Base-by-base conservation (phyloP, 2,888 invertebrate genomes). In the Seira ritae region DNA sequence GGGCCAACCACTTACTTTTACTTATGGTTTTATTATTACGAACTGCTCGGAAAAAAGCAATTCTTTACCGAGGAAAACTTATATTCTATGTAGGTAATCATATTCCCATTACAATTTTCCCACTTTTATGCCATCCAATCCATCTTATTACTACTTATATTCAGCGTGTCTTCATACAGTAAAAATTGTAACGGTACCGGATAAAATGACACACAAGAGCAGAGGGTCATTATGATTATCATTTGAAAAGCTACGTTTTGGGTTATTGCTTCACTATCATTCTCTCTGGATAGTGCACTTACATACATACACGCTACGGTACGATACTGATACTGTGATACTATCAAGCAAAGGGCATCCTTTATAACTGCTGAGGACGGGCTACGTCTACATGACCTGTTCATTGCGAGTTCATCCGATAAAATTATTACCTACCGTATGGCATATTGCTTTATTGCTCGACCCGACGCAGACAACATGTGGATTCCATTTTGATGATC, bases 1-100 rank as follows among this genome's bases (percentile, higher is more conserved):
- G 81, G 75, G 81, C 71, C 24, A 76, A 19, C 81, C 76, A 81
- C 76, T 81, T 81, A 81, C 81, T 76, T 71, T 81, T 76, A 76
- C 71, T 71, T 76, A 81, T 69, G 69, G 74, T 17, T 80, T 60
- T 74, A 80, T n/a, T n/a, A n/a, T 74, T 80, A 42, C 62, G 17
- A 60, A 60, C 31, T 22, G 67, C 31, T 67, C 19, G 73, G 60
- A 60, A 60, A 71, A 72, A 60, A 67, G 42, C 55, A 31, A 31
- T 68, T 42, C 55, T 74, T 65, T 50, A 66, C 67, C 62, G 22
- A 60, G 62, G 60, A n/a, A 60, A 10, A 3, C 60, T 12, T 12
- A 42, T 42, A 42, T 42, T 42, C 12, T 42, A 42, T 42, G n/a
- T n/a, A 42, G 42, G 42, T 42, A 42, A 42, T 42, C 6, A 67